Conservation (phyloP, 2,113 vertebrate genomes). For the Pandion haliaetus region DNA sequence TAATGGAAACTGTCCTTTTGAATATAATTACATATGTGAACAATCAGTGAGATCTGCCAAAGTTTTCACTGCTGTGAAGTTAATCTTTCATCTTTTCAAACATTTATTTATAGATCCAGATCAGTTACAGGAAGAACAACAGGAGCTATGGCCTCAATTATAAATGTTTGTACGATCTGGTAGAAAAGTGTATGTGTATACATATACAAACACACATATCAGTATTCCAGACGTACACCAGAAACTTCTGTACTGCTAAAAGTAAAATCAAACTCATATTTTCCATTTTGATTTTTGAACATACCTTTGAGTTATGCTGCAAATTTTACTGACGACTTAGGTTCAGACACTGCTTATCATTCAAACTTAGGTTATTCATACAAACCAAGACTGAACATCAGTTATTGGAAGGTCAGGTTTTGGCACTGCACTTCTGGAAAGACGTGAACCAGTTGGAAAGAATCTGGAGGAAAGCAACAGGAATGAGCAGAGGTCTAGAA, state of each 20-base stretch:
- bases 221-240: not conserved
- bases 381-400: not conserved
- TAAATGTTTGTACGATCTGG: not conserved
- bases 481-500: conserved; percentile 21
- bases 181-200: not conserved
- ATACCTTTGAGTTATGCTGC: not conserved
- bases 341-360: not conserved
- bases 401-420: not conserved
- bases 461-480: not conserved
- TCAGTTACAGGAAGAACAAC: not conserved
- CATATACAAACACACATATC: not conserved
- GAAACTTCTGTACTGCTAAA: not conserved
- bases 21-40: conserved; percentile 32
- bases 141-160: not conserved
- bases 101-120: not conserved
- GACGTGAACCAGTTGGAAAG: conserved; percentile 10
- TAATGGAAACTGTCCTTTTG: conserved; percentile 32
- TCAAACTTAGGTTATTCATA: not conserved
- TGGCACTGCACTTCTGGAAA: conserved; percentile 4
- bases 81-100: conserved; percentile 34
- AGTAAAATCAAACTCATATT: not conserved
- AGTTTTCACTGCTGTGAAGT: not conserved
- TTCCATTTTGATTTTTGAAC: not conserved
- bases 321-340: not conserved
- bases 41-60: conserved; percentile 5